Conservation (phyloP, 2,888 invertebrate genomes). For the Heliconius charithonia region DNA sequence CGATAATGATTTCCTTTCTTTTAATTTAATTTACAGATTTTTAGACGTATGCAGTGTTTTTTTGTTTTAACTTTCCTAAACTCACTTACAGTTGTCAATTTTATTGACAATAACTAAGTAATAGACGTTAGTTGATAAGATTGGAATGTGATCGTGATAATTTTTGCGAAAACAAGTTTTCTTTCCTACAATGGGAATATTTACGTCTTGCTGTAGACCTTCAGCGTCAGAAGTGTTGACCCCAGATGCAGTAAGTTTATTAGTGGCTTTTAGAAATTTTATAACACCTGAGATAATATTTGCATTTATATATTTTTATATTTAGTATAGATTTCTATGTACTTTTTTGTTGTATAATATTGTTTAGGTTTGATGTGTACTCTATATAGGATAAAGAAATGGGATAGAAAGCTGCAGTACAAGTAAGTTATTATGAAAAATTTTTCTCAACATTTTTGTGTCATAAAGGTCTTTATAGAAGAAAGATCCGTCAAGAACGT, state of each 20-base stretch:
- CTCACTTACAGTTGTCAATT: conserved; percentile 37
- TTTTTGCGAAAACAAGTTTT: conserved; percentile 40
- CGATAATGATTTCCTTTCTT: not conserved
- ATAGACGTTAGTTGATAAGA: conserved; percentile 32
- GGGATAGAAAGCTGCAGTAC: not conserved
- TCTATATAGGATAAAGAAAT: not conserved
- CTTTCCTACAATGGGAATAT: conserved; percentile 74
- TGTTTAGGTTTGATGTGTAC: not conserved
- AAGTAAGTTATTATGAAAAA: conserved; percentile 6
- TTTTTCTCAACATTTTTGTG: not conserved
- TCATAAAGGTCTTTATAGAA: not conserved
- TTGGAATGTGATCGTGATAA: conserved; percentile 35
- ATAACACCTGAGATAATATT: not conserved
- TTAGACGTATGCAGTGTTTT: conserved; percentile 25
- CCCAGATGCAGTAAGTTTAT: conserved; percentile 82
- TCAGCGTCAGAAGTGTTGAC: conserved; percentile 83
- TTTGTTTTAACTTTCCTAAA: conserved; percentile 40
- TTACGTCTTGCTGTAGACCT: conserved; percentile 81
- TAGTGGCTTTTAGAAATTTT: conserved; percentile 11
- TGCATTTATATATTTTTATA: not conserved
- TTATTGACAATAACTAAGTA: conserved; percentile 40
- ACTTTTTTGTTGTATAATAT: not conserved
- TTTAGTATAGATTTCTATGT: not conserved
- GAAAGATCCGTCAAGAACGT: not conserved
- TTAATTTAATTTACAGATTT: conserved; percentile 33